A percentile compares a stretch with the other conserved stretches of the same genome.
Conservation (phyloP, 2,888 invertebrate genomes). For the Julus scanicus region DNA sequence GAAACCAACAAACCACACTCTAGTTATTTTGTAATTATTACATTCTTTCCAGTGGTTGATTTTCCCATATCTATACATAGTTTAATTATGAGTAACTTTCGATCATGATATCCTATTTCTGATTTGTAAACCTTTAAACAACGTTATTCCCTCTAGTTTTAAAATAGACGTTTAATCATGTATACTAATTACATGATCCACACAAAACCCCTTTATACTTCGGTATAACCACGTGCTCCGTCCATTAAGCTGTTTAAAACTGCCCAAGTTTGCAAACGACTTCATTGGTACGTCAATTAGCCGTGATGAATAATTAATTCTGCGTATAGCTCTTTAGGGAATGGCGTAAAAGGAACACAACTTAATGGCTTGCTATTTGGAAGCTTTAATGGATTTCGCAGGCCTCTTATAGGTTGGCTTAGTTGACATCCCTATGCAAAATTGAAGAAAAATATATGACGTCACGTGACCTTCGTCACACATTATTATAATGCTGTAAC, state of each 20-base stretch:
- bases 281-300: background rate
- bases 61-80: background rate
- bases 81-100: too few relatives aligned
- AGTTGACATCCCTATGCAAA: background rate
- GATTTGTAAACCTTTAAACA: background rate
- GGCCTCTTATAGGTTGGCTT: background rate
- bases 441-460: background rate
- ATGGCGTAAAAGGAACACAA: background rate
- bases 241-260: background rate
- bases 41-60: background rate
- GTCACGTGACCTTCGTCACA: too few relatives aligned
- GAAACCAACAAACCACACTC: background rate
- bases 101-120: too few relatives aligned
- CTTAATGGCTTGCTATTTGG: background rate
- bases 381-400: constrained; percentile 1
- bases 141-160: background rate
- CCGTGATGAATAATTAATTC: constrained; percentile 34
- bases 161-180: background rate
- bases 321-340: background rate
- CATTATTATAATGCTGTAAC: too few relatives aligned
- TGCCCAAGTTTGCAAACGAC: background rate
- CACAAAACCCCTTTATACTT: background rate
- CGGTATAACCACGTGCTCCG: background rate
- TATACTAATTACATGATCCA: background rate
- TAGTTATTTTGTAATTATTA: background rate